Base-by-base conservation (phyloP, 2,888 invertebrate genomes). In the Chaetogeoica ovagalla region DNA sequence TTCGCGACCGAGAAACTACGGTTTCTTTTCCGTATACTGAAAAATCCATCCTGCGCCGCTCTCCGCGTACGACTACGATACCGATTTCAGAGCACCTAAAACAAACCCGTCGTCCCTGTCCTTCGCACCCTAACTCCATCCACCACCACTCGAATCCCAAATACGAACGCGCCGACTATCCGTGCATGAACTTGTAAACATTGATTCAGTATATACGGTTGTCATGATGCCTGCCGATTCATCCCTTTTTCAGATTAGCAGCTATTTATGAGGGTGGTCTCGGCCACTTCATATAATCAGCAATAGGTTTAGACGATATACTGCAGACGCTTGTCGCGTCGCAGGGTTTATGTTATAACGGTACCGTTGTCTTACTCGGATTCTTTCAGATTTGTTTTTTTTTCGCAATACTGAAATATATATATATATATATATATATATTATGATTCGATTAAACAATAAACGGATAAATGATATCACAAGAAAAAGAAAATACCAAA, bases 161-260 rank as follows among this genome's bases (percentile, higher is more conserved):
- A 79, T 70, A 79, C 70, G 77, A 55, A 62, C 57, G 66, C 55
- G 13, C 30, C 77, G 77, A 63, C 77, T 63, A 79, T 79, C 77
- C 77, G 77, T 79, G 77, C 77, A 63, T 63, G 77, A 79, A 70
- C 77, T 79, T 79, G 77, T 79, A 79, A 79, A 79, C 77, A 79
- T 79, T 79, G 77, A 79, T 79, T 79, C 77, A 79, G 77, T 71
- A 79, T 77, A 77, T 69, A 77, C 62, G 77, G 77, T 77, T 70
- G 77, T 70, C 70, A 77, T 79, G 77, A 77, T 79, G 77, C 77
- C 77, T 79, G 77, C 77, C 77, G 70, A 70, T 62, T 71, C 77
- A 79, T 79, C 77, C 77, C 77, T 79, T 79, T 79, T 79, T 71
- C 70, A 79, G 77, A 79, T 79, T 79, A 79, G 70, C 63, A 79